Conservation (phyloP, 2,113 vertebrate species). For the Pygoscelis adeliae region DNA sequence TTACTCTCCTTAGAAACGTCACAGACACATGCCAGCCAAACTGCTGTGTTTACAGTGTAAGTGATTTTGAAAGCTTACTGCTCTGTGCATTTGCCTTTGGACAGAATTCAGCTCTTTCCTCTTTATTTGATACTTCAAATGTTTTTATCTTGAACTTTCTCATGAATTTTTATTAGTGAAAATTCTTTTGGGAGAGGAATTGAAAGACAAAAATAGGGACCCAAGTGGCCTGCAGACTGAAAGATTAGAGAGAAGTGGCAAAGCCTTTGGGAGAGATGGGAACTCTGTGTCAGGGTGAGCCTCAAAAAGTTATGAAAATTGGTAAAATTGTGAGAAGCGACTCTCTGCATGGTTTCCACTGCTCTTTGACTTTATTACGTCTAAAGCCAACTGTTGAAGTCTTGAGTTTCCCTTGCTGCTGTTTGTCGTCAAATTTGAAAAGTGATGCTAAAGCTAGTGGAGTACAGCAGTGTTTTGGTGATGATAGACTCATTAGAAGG, state of each 20-base stretch:
- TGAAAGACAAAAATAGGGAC: conserved; percentile 15
- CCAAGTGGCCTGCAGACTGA: not conserved
- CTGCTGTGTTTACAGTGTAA: not conserved
- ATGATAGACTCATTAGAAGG: rapidly evolving
- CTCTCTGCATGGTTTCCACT: not conserved
- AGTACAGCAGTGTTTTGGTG: not conserved
- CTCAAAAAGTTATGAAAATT: not conserved
- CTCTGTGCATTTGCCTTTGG: not conserved
- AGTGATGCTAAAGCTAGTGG: not conserved
- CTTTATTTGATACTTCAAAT: conserved; percentile 5
- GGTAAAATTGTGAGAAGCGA: not conserved
- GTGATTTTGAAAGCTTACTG: conserved; percentile 8
- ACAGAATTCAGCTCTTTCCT: not conserved
- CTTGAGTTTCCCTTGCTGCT: not conserved
- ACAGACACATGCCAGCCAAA: not conserved
- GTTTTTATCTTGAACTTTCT: conserved; percentile 18
- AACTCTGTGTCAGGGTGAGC: not conserved
- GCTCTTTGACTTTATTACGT: not conserved
- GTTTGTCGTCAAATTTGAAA: not conserved
- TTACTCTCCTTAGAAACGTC: not conserved
- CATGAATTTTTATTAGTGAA: conserved; percentile 35
- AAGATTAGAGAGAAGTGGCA: not conserved
- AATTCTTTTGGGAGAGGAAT: not conserved
- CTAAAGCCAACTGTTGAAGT: not conserved
- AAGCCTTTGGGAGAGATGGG: not conserved